These are phyloP conservation scores for Pterocles orientalis DNA, from an alignment of 2,113 vertebrate species.

Conservation along the genomic window DNA sequence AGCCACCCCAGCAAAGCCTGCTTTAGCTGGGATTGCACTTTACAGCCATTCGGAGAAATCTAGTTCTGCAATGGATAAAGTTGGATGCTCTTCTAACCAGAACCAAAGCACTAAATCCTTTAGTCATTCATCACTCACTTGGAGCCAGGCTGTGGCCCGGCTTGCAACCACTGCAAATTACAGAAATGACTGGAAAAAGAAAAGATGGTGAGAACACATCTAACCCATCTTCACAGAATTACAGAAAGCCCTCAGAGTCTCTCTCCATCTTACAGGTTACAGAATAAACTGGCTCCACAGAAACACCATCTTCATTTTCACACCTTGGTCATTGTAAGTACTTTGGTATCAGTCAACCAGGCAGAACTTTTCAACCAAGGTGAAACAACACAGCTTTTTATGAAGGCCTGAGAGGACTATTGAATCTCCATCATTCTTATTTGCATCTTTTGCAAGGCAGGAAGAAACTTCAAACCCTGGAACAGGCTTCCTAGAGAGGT, in stretches of 20 bases:
- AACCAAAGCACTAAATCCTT: conserved; percentile 61
- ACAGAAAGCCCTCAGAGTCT: neutral
- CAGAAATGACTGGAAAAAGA: conserved; percentile 40
- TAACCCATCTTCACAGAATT: neutral
- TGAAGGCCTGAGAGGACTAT: neutral
- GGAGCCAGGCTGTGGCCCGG: neutral
- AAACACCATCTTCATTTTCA: neutral
- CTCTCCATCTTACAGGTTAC: neutral
- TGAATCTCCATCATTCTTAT: neutral
- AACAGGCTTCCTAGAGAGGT: neutral
- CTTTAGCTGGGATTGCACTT: conserved; percentile 16
- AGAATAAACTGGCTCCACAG: neutral
- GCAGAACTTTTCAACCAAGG: neutral
- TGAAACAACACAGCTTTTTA: neutral
- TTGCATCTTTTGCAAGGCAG: neutral
- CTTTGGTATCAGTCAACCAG: neutral
- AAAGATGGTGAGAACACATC: neutral
- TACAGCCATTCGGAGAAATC: conserved; percentile 23
- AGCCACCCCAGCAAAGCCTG: conserved; percentile 36
- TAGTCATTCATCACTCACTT: conserved; percentile 48
- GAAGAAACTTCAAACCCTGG: neutral
- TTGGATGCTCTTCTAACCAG: conserved; percentile 54
- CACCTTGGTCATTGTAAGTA: neutral
- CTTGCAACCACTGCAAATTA: conserved; percentile 44
- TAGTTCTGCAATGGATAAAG: conserved; percentile 41